Conservation (phyloP, 2,888 invertebrate species). For the Leucania comma region DNA sequence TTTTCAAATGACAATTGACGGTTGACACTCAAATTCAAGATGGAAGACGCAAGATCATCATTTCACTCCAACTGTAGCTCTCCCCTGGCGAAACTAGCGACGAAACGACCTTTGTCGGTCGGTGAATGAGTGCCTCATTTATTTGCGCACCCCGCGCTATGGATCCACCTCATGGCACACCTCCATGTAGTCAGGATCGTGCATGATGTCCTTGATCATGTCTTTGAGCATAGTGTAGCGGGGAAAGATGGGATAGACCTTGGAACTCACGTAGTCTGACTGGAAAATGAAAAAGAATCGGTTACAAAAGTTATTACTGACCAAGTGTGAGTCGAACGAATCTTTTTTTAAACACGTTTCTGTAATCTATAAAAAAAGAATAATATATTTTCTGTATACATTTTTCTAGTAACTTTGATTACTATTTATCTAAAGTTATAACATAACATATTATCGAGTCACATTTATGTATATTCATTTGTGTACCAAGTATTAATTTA, state of each 20-base stretch:
- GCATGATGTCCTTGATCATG: slow-evolving; percentile 99
- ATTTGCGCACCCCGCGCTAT: slow-evolving; percentile 92
- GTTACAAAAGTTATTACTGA: neutral
- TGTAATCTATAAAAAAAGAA: too few relatives aligned
- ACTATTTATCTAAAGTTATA: too few relatives aligned
- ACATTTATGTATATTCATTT: too few relatives aligned
- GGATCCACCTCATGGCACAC: slow-evolving; percentile 97
- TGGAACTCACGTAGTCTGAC: slow-evolving; percentile 97
- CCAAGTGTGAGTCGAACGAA: neutral
- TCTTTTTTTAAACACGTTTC: too few relatives aligned
- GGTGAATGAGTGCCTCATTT: slow-evolving; percentile 87
- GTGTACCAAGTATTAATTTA: too few relatives aligned
- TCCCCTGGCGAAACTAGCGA: slow-evolving; percentile 76
- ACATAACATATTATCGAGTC: too few relatives aligned
- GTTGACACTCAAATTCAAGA: slow-evolving; percentile 44
- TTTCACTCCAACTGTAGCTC: slow-evolving; percentile 50
- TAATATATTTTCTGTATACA: too few relatives aligned
- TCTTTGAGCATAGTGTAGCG: slow-evolving; percentile 99
- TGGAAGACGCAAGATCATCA: slow-evolving; percentile 59
- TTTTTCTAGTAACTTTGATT: too few relatives aligned
- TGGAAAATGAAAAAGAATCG: slow-evolving; percentile 81
- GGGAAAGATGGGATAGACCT: slow-evolving; percentile 98
- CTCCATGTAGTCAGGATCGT: slow-evolving; percentile 99
- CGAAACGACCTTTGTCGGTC: slow-evolving; percentile 86
- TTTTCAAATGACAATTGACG: slow-evolving; percentile 5